phyloP scores from a whole-genome alignment of 1,140 invertebrate genomes.

The Drosophila mauritiana region DNA sequence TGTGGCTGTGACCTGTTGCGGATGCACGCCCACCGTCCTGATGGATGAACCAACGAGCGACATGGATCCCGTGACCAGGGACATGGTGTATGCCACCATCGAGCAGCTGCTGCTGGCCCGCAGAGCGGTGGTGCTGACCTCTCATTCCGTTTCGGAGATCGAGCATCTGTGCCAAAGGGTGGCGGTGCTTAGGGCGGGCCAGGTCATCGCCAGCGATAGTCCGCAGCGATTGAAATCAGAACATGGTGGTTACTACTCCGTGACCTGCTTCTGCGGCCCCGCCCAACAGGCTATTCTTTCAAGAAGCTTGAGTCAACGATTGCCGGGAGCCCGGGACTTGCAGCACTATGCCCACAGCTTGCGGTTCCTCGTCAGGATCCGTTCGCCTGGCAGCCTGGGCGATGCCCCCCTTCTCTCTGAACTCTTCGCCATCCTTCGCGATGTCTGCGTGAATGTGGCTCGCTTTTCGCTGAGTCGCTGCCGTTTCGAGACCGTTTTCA shows the following conservation, averaged over 20 bases:
- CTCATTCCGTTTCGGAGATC: slow-evolving; percentile 92
- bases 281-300: no score
- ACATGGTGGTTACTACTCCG: no score
- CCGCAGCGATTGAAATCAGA: no score
- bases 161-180: slow-evolving; percentile 90
- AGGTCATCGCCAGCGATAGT: slow-evolving; percentile 89
- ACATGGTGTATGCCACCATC: slow-evolving; percentile 87
- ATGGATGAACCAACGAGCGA: slow-evolving; percentile 90
- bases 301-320: slow-evolving; percentile 40
- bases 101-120: slow-evolving; percentile 85
- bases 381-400: neutral
- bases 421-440: slow-evolving; percentile 54
- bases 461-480: slow-evolving; percentile 71
- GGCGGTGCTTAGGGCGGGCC: slow-evolving; percentile 89
- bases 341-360: slow-evolving; percentile 73
- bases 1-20: slow-evolving; percentile 92
- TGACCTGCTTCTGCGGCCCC: no score
- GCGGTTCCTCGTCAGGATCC: slow-evolving; percentile 54
- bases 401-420: slow-evolving; percentile 48
- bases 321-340: slow-evolving; percentile 57
- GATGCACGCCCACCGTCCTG: slow-evolving; percentile 91
- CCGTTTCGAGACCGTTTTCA: slow-evolving; percentile 76
- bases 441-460: slow-evolving; percentile 42
- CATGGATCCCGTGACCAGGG: slow-evolving; percentile 89
- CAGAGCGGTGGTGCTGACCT: slow-evolving; percentile 88